Evolutionary conservation across 53 echinoderm and acorn worm species (phyloP).

Genomic region (Hippasteria phrygiana): DNA sequence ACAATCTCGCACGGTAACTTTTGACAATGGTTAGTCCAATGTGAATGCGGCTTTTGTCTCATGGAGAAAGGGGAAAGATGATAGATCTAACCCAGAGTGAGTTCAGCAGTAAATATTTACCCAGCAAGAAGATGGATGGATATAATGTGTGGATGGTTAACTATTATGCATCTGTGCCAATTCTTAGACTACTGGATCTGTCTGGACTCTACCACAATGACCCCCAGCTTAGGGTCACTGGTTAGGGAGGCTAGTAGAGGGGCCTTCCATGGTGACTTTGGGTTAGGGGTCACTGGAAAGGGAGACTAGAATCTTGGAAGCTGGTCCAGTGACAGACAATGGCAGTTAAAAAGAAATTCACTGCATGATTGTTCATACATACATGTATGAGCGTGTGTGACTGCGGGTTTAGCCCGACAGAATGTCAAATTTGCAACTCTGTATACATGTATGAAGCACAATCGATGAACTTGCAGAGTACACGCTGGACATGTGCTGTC

Average conservation of each 20-base stretch:
- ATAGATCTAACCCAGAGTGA: neutral
- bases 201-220: neutral
- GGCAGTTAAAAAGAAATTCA: neutral
- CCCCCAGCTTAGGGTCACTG: neutral
- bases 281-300: neutral
- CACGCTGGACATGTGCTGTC: too few relatives aligned
- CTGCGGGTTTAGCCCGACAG: neutral
- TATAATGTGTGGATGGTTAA: neutral
- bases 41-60: neutral
- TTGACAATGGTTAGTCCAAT: too few relatives aligned
- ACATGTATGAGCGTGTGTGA: neutral
- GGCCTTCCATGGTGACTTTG: neutral
- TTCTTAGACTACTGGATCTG: neutral
- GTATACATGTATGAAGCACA: neutral
- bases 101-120: constrained; percentile 28
- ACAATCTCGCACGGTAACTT: too few relatives aligned
- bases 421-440: neutral
- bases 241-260: neutral
- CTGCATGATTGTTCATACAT: neutral
- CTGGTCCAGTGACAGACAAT: neutral
- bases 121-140: constrained; percentile 6
- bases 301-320: neutral
- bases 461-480: neutral
- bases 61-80: neutral
- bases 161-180: neutral